phyloP scores from a whole-genome alignment of 2,113 vertebrate genomes.

The Chaetodon auriga region DNA sequence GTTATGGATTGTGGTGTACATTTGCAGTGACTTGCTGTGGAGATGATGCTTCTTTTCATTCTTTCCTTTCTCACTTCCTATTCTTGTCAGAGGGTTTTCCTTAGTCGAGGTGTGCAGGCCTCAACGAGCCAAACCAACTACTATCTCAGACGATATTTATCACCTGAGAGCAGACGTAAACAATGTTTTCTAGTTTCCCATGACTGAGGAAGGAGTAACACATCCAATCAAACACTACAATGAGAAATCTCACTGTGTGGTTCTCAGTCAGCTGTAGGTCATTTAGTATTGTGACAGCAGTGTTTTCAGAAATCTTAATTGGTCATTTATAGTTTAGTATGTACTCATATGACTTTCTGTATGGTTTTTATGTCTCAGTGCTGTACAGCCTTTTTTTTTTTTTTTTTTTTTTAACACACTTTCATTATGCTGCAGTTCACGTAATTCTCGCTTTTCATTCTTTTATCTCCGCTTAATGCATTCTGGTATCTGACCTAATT shows the following conservation, averaged over 20 bases:
- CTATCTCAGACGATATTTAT: background rate
- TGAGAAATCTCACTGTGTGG: background rate
- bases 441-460: slow-evolving; percentile 45
- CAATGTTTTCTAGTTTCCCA: background rate
- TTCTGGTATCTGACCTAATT: slow-evolving; percentile 64
- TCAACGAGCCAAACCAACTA: background rate
- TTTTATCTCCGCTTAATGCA: slow-evolving; percentile 47
- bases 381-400: slow-evolving; percentile 11
- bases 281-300: background rate
- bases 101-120: background rate
- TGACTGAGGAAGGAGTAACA: background rate
- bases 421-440: slow-evolving; percentile 32
- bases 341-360: background rate
- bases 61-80: background rate
- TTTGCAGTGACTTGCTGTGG: background rate
- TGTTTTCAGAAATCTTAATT: background rate
- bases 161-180: background rate
- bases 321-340: background rate
- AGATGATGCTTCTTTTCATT: background rate
- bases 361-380: background rate
- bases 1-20: background rate
- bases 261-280: background rate
- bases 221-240: background rate
- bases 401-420: slow-evolving; percentile 20
- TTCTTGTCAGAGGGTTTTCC: background rate